Base-by-base conservation (phyloP, 2,113 vertebrate genomes). In the Eudyptes chrysolophus region DNA sequence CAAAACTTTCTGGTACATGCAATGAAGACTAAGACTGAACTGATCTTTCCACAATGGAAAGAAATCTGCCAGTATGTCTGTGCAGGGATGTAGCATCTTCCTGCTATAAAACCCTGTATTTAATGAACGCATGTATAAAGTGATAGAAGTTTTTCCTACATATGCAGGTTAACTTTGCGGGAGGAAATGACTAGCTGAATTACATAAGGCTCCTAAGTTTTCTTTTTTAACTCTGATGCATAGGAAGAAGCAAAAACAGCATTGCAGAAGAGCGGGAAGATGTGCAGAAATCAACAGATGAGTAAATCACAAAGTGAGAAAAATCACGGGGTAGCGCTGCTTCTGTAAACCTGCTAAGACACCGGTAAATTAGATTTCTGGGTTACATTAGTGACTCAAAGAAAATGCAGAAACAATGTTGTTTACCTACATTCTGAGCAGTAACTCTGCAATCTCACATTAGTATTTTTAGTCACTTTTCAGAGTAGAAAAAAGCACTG, bases 271-370 rank as follows among this genome's bases (percentile, higher is more conserved):
- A 88, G n/a, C 11, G 0, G 65, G 55, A 83, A 90, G 38, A 80
- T 78, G 27, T 87, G 76, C 57, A 91, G 84, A 93, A 95, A 91
- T 96, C 89, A 92, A 88, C 79, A 94, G 55, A 90, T 84, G 54
- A 88, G 65, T 87, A 89, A 72, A 88, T 86, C 86, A 88, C 8
- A 0, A 96, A 92, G 70, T 86, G 81, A 78, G 66, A 93, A 94
- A 93, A 94, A 92, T 92, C 55, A 55, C 9, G 1, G 44, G 36
- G 61, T 94, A 84, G 42, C 46, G 84, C 57, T 92, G 70, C 62
- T 94, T 55, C 71, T 95, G 55, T 87, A 92, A 79, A 95, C 75
- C 30, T 90, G 48, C 68, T 88, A 87, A 90, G 46, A 48, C 13
- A 52, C 11, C 3, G 8, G 36, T 78, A 78, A 84, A 95, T 89